Conservation (phyloP, 2,888 invertebrate species). For the Saturnia japonica region DNA sequence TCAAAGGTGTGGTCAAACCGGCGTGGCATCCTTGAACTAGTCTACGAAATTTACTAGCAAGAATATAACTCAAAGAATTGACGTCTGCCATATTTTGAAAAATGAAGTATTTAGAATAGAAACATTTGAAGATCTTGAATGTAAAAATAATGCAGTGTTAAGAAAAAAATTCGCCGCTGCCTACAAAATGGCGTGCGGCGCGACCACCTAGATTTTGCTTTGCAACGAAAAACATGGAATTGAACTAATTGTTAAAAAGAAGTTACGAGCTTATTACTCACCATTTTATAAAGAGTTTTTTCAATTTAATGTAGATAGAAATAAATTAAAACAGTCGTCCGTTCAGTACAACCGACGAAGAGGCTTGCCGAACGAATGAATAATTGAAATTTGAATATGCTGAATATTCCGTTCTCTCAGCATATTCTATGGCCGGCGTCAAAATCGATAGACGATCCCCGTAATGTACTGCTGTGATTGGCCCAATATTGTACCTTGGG, state of each 20-base stretch:
- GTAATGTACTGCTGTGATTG: slow-evolving; percentile 70
- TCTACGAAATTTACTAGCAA: slow-evolving; percentile 26
- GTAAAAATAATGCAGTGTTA: background rate
- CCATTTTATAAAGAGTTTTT: slow-evolving; percentile 78
- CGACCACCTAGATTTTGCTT: slow-evolving; percentile 50
- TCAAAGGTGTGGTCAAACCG: slow-evolving; percentile 39
- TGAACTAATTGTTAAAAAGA: slow-evolving; percentile 26
- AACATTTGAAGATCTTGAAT: background rate
- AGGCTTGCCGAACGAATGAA: slow-evolving; percentile 86
- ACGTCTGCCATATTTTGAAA: background rate
- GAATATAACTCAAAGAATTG: background rate
- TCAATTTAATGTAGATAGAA: slow-evolving; percentile 71
- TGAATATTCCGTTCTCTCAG: slow-evolving; percentile 65
- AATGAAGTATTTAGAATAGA: slow-evolving; percentile 15
- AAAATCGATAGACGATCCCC: slow-evolving; percentile 78
- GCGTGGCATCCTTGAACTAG: slow-evolving; percentile 42
- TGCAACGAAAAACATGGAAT: slow-evolving; percentile 19
- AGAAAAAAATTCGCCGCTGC: slow-evolving; percentile 35
- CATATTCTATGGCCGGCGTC: slow-evolving; percentile 81
- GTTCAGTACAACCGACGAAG: slow-evolving; percentile 85
- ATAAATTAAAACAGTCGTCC: slow-evolving; percentile 79
- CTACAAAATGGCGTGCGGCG: slow-evolving; percentile 67
- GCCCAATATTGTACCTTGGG: slow-evolving; percentile 67
- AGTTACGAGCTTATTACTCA: slow-evolving; percentile 54
- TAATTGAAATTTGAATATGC: too few species aligned